phyloP scores from a whole-genome alignment of 2,888 invertebrate genomes.

The Parascotia fuliginaria region DNA sequence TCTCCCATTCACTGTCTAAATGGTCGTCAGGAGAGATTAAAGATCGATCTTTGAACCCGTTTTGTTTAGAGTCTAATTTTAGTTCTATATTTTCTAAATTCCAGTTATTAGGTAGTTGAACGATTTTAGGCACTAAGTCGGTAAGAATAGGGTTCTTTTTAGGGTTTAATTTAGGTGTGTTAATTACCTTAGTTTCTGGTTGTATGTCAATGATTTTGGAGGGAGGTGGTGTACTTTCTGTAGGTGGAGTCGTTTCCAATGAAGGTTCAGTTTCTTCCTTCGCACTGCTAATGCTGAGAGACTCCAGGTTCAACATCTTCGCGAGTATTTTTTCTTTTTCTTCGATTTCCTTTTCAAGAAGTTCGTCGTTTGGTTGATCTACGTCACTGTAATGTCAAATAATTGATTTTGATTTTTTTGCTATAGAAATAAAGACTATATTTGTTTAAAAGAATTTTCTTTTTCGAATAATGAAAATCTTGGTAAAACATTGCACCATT shows the following conservation, averaged over 20 bases:
- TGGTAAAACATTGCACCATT: too few species aligned
- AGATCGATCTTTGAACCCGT: conserved; percentile 56
- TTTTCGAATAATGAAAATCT: too few species aligned
- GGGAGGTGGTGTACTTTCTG: too few species aligned
- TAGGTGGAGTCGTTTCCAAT: background rate
- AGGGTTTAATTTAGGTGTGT: conserved; percentile 19
- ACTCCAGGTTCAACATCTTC: conserved; percentile 88
- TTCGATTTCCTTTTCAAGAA: conserved; percentile 89
- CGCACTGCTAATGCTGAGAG: conserved; percentile 62
- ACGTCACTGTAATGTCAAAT: conserved; percentile 65
- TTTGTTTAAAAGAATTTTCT: too few species aligned
- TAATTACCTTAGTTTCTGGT: conserved; percentile 19
- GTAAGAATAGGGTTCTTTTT: conserved; percentile 39
- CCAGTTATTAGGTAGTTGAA: conserved; percentile 86
- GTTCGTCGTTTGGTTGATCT: conserved; percentile 86
- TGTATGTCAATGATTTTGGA: conserved; percentile 27
- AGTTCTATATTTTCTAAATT: conserved; percentile 82
- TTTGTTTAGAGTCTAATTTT: conserved; percentile 63
- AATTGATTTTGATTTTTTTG: background rate
- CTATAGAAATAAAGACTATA: too few species aligned
- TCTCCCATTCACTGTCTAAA: conserved; percentile 78
- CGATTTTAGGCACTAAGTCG: conserved; percentile 78
- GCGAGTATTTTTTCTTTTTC: conserved; percentile 91
- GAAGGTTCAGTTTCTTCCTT: conserved; percentile 24
- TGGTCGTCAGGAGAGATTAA: conserved; percentile 72